These are phyloP conservation scores for Loriculus beryllinus DNA, from an alignment of 2,797 vertebrate genomes.

Conservation along the genomic window DNA sequence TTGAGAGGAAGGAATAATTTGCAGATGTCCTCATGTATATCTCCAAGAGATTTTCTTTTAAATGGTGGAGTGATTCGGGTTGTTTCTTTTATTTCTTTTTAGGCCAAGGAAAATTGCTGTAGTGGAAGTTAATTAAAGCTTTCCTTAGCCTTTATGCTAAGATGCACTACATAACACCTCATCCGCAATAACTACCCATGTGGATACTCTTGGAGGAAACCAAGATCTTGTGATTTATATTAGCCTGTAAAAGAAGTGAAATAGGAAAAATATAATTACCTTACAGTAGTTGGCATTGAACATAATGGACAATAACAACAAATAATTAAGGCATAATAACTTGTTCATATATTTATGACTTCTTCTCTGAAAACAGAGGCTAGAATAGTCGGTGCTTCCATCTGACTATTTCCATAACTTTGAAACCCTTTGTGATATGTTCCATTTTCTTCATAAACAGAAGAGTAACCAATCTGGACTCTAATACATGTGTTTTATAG, in stretches of 20 bases:
- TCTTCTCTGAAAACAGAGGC: background rate
- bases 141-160: background rate
- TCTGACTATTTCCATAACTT: background rate
- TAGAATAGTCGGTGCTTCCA: conserved; percentile 1
- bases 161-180: background rate
- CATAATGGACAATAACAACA: background rate
- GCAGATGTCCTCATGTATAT: conserved; percentile 17
- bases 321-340: background rate
- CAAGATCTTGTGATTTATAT: background rate
- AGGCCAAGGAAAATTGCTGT: background rate
- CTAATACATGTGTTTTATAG: background rate
- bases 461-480: background rate
- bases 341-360: background rate
- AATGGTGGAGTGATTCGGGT: background rate
- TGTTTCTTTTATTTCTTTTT: background rate
- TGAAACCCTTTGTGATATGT: background rate
- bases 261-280: background rate
- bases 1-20: background rate
- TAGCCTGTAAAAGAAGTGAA: background rate
- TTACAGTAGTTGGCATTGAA: background rate
- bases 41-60: background rate
- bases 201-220: background rate
- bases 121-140: conserved; percentile 2
- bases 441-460: background rate
- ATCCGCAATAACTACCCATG: fast-evolving